These are phyloP conservation scores for Spea multiplicata DNA, from an alignment of 2,113 vertebrate genomes.

Conservation along the genomic window DNA sequence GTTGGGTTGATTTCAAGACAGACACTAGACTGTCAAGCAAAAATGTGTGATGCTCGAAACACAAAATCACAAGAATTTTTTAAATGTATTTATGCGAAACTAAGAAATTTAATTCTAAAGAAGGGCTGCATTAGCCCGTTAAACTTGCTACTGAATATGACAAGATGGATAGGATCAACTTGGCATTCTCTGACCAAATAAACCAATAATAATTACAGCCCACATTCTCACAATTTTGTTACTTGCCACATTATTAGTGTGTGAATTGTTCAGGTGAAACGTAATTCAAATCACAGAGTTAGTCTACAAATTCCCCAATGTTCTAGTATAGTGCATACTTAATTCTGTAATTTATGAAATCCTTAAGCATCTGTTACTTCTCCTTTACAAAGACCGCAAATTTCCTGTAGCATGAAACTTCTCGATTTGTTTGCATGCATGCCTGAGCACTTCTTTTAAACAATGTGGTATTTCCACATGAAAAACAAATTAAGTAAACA, in stretches of 20 bases:
- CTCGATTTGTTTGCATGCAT: neutral
- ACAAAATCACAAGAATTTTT: too few species aligned
- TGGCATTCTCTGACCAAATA: too few species aligned
- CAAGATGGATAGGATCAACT: too few species aligned
- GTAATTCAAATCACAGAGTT: neutral
- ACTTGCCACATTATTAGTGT: neutral
- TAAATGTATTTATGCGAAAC: too few species aligned
- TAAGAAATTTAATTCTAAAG: too few species aligned
- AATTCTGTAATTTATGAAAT: slow-evolving; percentile 15
- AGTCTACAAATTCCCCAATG: neutral
- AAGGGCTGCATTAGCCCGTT: too few species aligned
- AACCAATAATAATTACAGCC: too few species aligned
- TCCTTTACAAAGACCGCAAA: neutral
- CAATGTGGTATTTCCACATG: neutral
- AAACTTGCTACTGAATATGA: too few species aligned
- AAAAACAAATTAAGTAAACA: neutral
- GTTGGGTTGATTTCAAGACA: too few species aligned
- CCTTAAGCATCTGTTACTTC: slow-evolving; percentile 10
- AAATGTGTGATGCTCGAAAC: too few species aligned
- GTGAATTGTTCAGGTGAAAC: neutral
- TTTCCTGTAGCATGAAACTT: neutral
- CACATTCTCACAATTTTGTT: too few species aligned
- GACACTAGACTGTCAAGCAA: too few species aligned
- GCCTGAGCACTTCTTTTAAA: neutral
- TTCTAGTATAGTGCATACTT: slow-evolving; percentile 3